These are phyloP conservation scores for Thyatira batis DNA, from an alignment of 2,888 invertebrate species.

Conservation along the genomic window DNA sequence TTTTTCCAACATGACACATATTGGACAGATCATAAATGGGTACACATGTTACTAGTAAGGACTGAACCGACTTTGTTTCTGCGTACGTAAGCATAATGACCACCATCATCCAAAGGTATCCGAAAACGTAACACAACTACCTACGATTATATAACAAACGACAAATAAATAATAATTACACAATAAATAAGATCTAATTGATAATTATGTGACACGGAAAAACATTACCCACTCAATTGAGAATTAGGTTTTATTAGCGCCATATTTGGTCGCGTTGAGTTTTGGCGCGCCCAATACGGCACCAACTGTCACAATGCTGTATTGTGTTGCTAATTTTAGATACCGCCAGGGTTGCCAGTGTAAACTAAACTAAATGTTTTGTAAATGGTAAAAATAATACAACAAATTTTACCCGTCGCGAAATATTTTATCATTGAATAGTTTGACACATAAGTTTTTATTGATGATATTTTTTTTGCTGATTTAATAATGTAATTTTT, in stretches of 20 bases:
- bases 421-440: no score
- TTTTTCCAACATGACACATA: no score
- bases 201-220: conserved; percentile 3
- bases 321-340: conserved; percentile 61
- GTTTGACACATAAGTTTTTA: no score
- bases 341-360: conserved; percentile 5
- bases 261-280: conserved; percentile 34
- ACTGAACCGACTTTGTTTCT: neutral
- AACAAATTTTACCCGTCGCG: no score
- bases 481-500: no score
- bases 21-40: neutral
- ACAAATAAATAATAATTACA: conserved; percentile 7
- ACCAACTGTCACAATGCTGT: conserved; percentile 37
- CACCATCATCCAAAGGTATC: neutral
- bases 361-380: no score
- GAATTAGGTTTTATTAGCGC: conserved; percentile 39
- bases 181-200: conserved; percentile 2
- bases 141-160: neutral
- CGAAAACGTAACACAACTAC: neutral
- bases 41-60: neutral
- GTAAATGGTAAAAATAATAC: no score
- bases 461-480: no score
- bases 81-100: neutral
- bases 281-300: conserved; percentile 29
- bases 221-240: conserved; percentile 17